Conservation (phyloP, 1,140 invertebrate genomes). For the Grapholita molesta region DNA sequence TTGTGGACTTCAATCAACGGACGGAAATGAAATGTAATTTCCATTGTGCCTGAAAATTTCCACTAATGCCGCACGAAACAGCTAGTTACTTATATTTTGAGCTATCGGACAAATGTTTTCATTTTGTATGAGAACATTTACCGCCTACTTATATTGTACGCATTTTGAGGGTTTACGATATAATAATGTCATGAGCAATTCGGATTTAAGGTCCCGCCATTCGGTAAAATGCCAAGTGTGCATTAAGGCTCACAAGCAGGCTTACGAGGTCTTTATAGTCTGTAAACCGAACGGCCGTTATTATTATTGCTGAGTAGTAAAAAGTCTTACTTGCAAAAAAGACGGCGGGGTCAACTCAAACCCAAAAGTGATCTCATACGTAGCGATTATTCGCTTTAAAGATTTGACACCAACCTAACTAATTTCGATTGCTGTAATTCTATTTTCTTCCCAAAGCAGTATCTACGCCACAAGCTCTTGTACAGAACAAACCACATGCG, state of each 20-base stretch:
- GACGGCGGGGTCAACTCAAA: not conserved
- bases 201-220: not conserved
- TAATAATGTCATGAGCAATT: not conserved
- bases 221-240: not conserved
- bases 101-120: conserved; percentile 12
- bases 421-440: not conserved
- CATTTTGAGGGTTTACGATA: not conserved
- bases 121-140: not conserved
- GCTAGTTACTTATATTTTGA: conserved; percentile 9
- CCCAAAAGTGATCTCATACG: too few relatives aligned
- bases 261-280: not conserved
- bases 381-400: too few relatives aligned
- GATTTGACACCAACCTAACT: too few relatives aligned
- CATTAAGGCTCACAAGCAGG: not conserved
- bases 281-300: not conserved
- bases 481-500: not conserved
- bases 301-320: not conserved
- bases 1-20: conserved; percentile 50
- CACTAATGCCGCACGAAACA: conserved; percentile 19
- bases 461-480: not conserved
- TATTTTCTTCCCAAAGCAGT: not conserved
- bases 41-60: conserved; percentile 30
- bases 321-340: not conserved
- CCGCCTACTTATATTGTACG: not conserved
- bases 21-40: conserved; percentile 56